A percentile compares a stretch with the other conserved stretches of the same genome.
Conservation (phyloP, 1,140 invertebrate genomes). For the Euura lappo region DNA sequence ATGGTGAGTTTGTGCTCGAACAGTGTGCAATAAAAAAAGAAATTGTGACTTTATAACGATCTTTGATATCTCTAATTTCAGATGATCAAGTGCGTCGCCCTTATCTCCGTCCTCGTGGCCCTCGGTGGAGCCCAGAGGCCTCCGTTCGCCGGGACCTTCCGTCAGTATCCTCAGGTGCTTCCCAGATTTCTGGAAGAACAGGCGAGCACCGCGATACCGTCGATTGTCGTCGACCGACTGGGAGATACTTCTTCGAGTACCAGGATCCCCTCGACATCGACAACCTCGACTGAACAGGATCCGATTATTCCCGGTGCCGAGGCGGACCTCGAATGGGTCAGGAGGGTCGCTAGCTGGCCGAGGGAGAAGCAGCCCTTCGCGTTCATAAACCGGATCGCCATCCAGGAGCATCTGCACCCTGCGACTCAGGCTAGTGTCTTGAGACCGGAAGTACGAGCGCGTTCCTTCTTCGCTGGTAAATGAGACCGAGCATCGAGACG, state of each 20-base stretch:
- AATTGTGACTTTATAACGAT: no score
- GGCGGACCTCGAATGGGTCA: slow-evolving; percentile 57
- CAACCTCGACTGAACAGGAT: slow-evolving; percentile 50
- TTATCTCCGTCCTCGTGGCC: slow-evolving; percentile 24
- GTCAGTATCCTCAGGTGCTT: slow-evolving; percentile 31
- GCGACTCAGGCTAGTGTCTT: background rate
- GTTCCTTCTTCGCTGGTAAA: no score
- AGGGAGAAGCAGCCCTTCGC: slow-evolving; percentile 65
- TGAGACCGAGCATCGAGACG: no score
- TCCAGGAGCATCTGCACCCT: slow-evolving; percentile 46
- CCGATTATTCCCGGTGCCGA: slow-evolving; percentile 52
- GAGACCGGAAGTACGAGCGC: background rate
- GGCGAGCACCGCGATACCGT: background rate
- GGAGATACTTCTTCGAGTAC: background rate
- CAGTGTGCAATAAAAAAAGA: no score
- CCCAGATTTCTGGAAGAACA: slow-evolving; percentile 33
- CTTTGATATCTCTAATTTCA: no score
- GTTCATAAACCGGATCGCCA: slow-evolving; percentile 62
- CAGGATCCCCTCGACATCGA: slow-evolving; percentile 48
- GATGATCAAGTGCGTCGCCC: slow-evolving; percentile 29
- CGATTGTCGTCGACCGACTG: background rate
- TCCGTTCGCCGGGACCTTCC: slow-evolving; percentile 32
- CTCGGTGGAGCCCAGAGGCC: slow-evolving; percentile 34
- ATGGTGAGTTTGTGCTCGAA: no score
- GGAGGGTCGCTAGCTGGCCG: slow-evolving; percentile 61